Evolutionary conservation across 2,888 invertebrate species (phyloP), one percentile per base, ranked within the genome.

Genomic region (Eilema sororculum): DNA sequence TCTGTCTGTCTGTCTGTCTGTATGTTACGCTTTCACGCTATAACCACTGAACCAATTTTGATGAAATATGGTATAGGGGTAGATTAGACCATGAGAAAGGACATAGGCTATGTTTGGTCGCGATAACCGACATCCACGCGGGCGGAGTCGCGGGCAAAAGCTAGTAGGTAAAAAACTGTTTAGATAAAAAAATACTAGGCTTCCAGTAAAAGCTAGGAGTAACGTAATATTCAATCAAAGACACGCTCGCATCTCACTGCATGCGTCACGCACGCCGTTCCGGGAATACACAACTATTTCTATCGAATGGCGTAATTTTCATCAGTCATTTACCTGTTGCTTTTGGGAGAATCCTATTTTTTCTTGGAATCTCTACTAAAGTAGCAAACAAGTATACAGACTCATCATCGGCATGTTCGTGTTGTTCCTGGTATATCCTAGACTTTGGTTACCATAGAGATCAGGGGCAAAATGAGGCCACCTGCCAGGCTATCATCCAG

Each of bases 231-330:
- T 20, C 46, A 41, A 41, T 13, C 28, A 33, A 6, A 33, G 5
- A 52, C 20, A 46, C 20, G 20, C 46, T 46, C 52, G 8, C 52
- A 52, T 8, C 52, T 52, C 20, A 46, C 52, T n/a, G 52, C 52
- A n/a, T 52, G 52, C 52, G 52, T 52, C 52, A 52, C 52, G 9
- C 52, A 13, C 41, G 41, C 41, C 52, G 52, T 52, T 52, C 52
- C n/a, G 52, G 52, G 52, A 52, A 52, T n/a, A 52, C 52, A 52
- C n/a, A n/a, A 52, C 52, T 52, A 52, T 52, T 52, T 52, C n/a
- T n/a, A 52, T 52, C 52, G n/a, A 9, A n/a, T 52, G 6, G n/a
- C 52, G 52, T 52, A n/a, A 52, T 52, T 52, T 60, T 59, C 24
- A 37, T 58, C 56, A 61, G 16, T 16, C 16, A 20, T 46, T 46